Conservation (phyloP, 2,113 vertebrate species). For the Etia nguti region DNA sequence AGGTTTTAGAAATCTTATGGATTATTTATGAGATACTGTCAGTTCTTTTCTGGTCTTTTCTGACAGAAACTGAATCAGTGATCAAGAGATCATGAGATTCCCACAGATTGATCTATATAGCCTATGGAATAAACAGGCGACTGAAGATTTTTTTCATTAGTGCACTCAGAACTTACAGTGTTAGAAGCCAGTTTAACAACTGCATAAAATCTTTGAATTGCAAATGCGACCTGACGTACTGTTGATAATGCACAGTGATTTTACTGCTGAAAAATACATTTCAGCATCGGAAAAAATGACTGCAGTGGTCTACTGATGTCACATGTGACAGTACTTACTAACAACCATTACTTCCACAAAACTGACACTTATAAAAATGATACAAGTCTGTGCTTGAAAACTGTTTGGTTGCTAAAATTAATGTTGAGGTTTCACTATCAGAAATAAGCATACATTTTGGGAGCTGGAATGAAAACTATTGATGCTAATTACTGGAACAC, state of each 20-base stretch:
- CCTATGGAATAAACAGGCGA: fast-evolving
- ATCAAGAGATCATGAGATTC: too few species aligned
- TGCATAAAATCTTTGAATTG: neutral
- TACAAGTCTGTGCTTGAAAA: neutral
- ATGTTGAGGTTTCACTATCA: neutral
- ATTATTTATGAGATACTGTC: too few species aligned
- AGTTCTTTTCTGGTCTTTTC: too few species aligned
- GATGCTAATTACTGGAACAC: neutral
- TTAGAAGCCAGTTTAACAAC: neutral
- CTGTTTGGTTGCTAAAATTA: neutral
- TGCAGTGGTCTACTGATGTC: neutral
- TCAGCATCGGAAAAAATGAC: neutral
- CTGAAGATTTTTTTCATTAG: neutral
- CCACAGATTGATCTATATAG: too few species aligned
- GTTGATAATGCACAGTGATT: neutral
- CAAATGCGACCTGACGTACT: neutral
- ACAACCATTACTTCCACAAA: neutral
- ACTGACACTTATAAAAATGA: fast-evolving
- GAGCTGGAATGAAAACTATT: neutral
- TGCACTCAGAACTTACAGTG: neutral
- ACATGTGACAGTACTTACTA: fast-evolving
- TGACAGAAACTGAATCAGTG: too few species aligned
- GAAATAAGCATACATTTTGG: neutral
- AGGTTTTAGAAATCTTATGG: too few species aligned
- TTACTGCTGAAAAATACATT: neutral